Evolutionary conservation across 2,113 vertebrate species (phyloP).

Genomic region (Myodes glareolus): DNA sequence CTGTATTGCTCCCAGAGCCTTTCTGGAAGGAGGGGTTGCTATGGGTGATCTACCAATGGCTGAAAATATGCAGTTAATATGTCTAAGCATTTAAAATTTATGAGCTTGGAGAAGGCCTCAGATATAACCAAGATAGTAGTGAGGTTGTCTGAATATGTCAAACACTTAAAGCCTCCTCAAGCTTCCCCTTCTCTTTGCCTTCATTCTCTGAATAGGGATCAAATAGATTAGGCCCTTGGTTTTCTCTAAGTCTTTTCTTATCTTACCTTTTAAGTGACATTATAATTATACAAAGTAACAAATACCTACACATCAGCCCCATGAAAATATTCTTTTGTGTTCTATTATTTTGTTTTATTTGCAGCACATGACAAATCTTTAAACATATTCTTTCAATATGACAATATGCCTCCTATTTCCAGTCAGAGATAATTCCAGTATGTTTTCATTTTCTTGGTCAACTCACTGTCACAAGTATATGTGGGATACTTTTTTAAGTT

Average conservation of each 20-base stretch:
- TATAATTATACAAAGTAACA: neutral
- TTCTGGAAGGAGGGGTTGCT: rapidly evolving
- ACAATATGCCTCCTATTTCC: neutral
- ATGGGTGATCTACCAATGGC: neutral
- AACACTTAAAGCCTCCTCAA: too few species aligned
- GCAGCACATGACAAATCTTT: too few species aligned
- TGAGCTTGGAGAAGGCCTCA: too few species aligned
- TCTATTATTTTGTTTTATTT: neutral
- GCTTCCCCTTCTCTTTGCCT: neutral
- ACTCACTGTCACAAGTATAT: too few species aligned
- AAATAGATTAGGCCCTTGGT: neutral
- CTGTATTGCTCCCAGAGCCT: neutral
- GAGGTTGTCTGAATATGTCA: neutral
- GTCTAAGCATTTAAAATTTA: neutral
- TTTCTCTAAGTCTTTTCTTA: neutral
- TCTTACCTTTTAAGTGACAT: neutral
- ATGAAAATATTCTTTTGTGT: neutral
- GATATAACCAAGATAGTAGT: neutral
- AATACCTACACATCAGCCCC: neutral
- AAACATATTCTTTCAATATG: too few species aligned
- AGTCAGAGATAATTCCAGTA: neutral
- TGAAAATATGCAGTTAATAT: neutral
- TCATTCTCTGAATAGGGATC: neutral
- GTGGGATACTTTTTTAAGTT: neutral
- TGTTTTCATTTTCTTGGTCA: neutral